Evolutionary conservation across 2,888 invertebrate genomes (phyloP), one percentile per base, ranked within the genome.

Genomic region (Pasiphila rectangulata): DNA sequence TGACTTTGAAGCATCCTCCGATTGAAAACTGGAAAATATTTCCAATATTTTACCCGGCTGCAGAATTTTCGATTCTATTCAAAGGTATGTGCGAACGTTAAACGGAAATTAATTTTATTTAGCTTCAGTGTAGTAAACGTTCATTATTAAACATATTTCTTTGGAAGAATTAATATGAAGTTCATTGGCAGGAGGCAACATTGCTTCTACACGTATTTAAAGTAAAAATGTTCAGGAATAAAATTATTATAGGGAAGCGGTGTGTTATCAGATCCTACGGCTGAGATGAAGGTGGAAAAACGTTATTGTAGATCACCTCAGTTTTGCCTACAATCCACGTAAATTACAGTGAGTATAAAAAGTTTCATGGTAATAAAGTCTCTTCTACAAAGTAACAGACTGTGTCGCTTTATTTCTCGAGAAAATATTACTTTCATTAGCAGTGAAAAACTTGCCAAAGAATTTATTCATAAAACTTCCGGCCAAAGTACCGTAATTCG

Each of bases 21-120:
- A 72, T 75, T 77, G 74, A 64, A 74, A 77, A 79, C 74, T 77
- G 74, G 69, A 78, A 79, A 78, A 79, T 76, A 74, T 79, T 78
- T 73, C 65, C 71, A 69, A 78, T 78, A 79, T 75, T 76, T 75
- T 16, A 69, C 56, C 49, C 54, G 62, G 57, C 39, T 56, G 61
- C 71, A 65, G 71, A 75, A 78, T 75, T 73, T 73, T 70, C 64
- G 62, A 64, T 70, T 65, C 69, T 67, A 72, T 75, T 75, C 70
- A 75, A 69, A 71, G 70, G 70, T 68, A 67, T 67, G 65, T 63
- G 58, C 48, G 57, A 61, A 59, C 45, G 64, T 65, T 53, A 57
- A 40, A 47, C 63, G 63, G 63, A 69, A 72, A 72, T 65, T 56
- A 70, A 65, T 69, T 70, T 66, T 59, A 61, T 67, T 63, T 67